Percentiles rank a stretch among this genome's conserved stretches.
Evolutionary conservation across 2,113 vertebrate species (phyloP).

Genomic region (Pitta sordida): DNA sequence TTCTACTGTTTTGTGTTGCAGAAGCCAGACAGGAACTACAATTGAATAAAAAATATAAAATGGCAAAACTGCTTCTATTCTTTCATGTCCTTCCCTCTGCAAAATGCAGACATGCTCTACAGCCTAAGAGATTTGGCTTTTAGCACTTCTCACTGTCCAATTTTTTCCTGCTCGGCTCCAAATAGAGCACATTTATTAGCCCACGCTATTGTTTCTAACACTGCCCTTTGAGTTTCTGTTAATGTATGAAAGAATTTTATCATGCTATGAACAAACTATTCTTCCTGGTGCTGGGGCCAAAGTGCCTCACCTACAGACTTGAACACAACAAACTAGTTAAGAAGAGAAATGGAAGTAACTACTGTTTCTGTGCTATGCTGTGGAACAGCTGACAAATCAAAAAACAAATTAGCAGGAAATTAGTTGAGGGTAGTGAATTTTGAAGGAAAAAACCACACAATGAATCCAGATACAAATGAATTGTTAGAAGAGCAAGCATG

Average conservation of each 20-base stretch:
- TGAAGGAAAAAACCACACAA: not conserved
- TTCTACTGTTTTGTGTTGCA: not conserved
- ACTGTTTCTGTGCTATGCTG: not conserved
- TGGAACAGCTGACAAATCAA: not conserved
- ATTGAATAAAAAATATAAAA: not conserved
- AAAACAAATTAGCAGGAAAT: not conserved
- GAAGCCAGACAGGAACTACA: not conserved
- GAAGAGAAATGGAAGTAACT: not conserved
- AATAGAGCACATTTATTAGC: not conserved
- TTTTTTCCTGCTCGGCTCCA: not conserved
- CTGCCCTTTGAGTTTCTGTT: not conserved
- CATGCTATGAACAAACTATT: not conserved
- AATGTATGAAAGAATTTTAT: not conserved
- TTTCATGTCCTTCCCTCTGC: not conserved
- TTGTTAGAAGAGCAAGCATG: not conserved
- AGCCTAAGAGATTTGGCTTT: not conserved
- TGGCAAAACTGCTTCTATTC: not conserved
- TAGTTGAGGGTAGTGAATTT: not conserved
- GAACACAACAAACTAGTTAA: not conserved
- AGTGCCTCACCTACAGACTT: not conserved
- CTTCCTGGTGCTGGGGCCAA: not conserved
- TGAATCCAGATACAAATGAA: not conserved
- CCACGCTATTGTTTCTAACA: not conserved
- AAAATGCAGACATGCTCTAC: not conserved
- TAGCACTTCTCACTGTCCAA: not conserved